Base-by-base conservation (phyloP, 1,140 invertebrate genomes). In the Drosophila willistoni region DNA sequence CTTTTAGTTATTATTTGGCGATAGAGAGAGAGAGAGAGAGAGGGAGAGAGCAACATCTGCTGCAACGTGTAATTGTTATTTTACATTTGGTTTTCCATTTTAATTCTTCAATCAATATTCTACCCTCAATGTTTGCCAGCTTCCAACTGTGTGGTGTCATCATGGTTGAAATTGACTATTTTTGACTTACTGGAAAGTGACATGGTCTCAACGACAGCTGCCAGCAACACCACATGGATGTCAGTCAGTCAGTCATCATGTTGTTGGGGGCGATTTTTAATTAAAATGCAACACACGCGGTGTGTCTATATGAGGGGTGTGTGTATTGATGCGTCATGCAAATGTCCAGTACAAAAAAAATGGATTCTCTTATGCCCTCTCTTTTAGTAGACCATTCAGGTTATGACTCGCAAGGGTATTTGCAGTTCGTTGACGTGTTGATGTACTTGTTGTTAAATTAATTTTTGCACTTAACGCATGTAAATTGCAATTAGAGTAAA, bases 391-490 rank as follows among this genome's bases (percentile, higher is more conserved):
- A 10, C 10, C 10, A 36, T 36, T 19, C 17, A 9, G 19, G 9
- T 17, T 47, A 9, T 47, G 17, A 1, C 14, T 47, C 19, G 17
- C 6, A 51, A 51, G 44, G 17, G 44, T 51, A 51, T 51, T 51
- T 51, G 3, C 44, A 22, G 17, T 22, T 51, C 44, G 44, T 22
- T 51, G 44, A 14, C 10, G 9, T 73, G 42, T 79, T 57, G 34
- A 33, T 33, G 6, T 17, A 56, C 19, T 25, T 81, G 73, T 34
- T 81, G 73, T 77, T 68, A 75, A 89, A 89, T 89, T 89, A 89
- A 89, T 84, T 84, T 89, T 73, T 84, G 80, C 84, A 89, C 85
- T 84, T 83, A 78, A 75, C 72, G 67, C 85, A 71, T 75, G 78
- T 81, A 89, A 77, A 78, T 76, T 84, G 77, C 80, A 84, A 81